phyloP scores from a whole-genome alignment of 30 jellyfish, hydroid and myxozoan species.

The Chrysaora quinquecirrha region DNA sequence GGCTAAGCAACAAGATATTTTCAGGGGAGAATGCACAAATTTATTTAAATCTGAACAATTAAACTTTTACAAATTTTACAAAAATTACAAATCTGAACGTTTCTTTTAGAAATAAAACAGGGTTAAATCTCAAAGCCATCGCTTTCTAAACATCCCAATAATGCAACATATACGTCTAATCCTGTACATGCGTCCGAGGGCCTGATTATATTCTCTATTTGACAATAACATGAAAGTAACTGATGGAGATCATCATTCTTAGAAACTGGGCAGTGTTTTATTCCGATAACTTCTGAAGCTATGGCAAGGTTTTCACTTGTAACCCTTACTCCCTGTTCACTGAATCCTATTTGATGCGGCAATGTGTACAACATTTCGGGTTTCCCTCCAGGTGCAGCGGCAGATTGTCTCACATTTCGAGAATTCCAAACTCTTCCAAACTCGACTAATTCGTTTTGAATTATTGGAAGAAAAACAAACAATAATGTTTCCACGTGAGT shows the following conservation, averaged over 20 bases:
- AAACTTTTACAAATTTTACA: too few relatives aligned
- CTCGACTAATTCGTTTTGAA: constrained; percentile 26
- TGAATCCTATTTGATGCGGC: constrained; percentile 24
- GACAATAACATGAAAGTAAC: background rate
- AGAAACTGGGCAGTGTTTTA: constrained; percentile 28
- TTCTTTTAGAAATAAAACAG: background rate
- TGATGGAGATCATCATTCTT: constrained; percentile 19
- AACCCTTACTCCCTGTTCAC: background rate
- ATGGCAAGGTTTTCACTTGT: constrained; percentile 1
- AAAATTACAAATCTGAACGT: background rate
- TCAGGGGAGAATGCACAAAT: background rate
- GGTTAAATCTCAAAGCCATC: constrained; percentile 15
- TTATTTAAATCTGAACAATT: background rate
- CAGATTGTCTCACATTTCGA: constrained; percentile 27
- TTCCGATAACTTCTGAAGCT: constrained; percentile 22
- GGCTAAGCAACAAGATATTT: background rate
- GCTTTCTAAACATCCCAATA: constrained; percentile 8
- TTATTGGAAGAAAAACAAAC: constrained; percentile 25
- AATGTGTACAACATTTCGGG: constrained; percentile 31
- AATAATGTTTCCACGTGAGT: constrained; percentile 30
- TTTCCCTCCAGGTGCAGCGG: constrained; percentile 37
- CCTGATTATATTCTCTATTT: background rate
- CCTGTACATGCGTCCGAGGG: constrained; percentile 27
- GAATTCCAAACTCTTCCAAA: constrained; percentile 10
- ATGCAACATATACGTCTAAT: constrained; percentile 1